phyloP scores from a whole-genome alignment of 2,888 invertebrate species.

The Parasteatoda lunata region DNA sequence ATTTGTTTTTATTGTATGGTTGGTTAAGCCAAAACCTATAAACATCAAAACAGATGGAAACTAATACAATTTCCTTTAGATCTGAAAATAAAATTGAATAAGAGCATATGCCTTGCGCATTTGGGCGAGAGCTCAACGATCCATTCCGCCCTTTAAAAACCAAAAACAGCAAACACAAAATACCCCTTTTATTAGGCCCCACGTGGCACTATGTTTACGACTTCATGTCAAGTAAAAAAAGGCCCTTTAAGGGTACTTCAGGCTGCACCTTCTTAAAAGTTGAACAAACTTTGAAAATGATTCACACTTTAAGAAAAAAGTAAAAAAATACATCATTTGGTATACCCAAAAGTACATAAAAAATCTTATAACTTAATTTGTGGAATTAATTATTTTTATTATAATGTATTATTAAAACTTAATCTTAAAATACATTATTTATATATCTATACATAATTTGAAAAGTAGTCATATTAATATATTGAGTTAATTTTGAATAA shows the following conservation, averaged over 20 bases:
- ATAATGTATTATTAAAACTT: no score
- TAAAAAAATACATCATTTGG: no score
- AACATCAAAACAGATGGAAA: conserved; percentile 39
- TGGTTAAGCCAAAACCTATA: not conserved
- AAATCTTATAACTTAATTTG: no score
- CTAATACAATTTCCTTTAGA: not conserved
- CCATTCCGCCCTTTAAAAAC: conserved; percentile 13
- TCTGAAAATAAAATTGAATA: not conserved
- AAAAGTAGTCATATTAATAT: no score
- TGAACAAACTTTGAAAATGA: conserved; percentile 16
- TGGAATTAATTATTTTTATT: no score
- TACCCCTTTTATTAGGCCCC: conserved; percentile 18
- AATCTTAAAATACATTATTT: no score
- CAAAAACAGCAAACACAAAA: conserved; percentile 21
- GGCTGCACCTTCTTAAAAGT: conserved; percentile 10
- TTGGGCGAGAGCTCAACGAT: not conserved
- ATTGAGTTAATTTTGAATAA: no score
- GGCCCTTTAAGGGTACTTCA: conserved; percentile 10
- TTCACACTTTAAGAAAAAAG: no score
- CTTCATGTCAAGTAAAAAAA: not conserved
- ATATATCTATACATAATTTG: no score
- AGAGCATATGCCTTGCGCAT: conserved; percentile 8
- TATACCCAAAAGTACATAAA: no score
- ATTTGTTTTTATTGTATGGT: conserved; percentile 17
- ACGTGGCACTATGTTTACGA: conserved; percentile 30